phyloP scores from a whole-genome alignment of 2,797 vertebrate species.

The Phrynocephalus forsythii region DNA sequence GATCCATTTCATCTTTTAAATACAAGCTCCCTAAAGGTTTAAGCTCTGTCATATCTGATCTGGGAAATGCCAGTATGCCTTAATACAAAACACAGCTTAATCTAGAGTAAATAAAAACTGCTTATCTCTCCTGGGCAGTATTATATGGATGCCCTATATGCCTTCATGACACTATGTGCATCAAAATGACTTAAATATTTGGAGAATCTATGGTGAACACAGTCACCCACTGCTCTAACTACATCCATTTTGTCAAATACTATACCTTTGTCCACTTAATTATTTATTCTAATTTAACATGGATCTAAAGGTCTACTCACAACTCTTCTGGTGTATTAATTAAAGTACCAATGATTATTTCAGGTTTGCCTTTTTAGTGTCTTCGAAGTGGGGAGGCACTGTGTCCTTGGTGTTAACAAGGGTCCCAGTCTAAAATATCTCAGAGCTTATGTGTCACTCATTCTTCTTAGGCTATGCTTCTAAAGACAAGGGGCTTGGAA shows the following conservation, averaged over 20 bases:
- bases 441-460: background rate
- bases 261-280: background rate
- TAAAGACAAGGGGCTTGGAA: background rate
- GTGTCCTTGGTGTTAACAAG: background rate
- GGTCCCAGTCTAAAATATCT: background rate
- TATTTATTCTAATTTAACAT: background rate
- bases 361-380: background rate
- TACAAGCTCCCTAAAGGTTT: slow-evolving; percentile 28
- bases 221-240: background rate
- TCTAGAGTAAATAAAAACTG: slow-evolving; percentile 34
- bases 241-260: background rate
- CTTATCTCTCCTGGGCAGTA: slow-evolving; percentile 32
- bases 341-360: background rate
- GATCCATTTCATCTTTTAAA: slow-evolving; percentile 36
- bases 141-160: slow-evolving; percentile 24
- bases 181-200: slow-evolving; percentile 11
- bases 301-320: background rate
- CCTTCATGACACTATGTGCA: slow-evolving; percentile 1
- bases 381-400: too few species aligned
- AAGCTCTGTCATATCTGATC: slow-evolving; percentile 32
- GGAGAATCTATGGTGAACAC: slow-evolving; percentile 5
- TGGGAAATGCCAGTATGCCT: slow-evolving; percentile 29
- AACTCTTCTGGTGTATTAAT: background rate
- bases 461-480: background rate
- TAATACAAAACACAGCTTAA: slow-evolving; percentile 33